A percentile compares a stretch with the other conserved stretches of the same genome.
Evolutionary conservation across 1,140 invertebrate species (phyloP).

Genomic region (Lepidostoma basale): DNA sequence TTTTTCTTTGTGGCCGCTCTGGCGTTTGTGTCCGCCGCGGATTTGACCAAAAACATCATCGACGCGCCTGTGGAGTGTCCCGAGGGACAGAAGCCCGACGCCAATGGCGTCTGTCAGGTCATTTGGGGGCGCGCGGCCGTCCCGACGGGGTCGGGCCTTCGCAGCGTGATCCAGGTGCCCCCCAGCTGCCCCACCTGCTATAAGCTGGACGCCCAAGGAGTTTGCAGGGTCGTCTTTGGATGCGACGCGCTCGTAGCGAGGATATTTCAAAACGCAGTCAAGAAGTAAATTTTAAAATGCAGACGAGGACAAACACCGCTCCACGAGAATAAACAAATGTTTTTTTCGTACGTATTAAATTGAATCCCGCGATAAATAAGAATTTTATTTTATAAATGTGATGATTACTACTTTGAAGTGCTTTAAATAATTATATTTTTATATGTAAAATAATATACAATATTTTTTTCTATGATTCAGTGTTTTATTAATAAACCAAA

Average conservation of each 20-base stretch:
- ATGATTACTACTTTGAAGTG: no score
- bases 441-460: no score
- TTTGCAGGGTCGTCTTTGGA: neutral
- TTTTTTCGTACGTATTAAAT: no score
- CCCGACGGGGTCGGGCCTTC: neutral
- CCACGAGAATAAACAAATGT: no score
- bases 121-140: slow-evolving; percentile 19
- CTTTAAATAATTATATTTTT: no score
- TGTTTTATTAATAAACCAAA: no score
- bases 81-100: slow-evolving; percentile 39
- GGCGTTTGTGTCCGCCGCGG: neutral
- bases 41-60: slow-evolving; percentile 19
- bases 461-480: no score
- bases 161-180: neutral
- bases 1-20: neutral
- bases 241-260: neutral
- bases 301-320: no score
- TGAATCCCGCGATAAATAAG: no score
- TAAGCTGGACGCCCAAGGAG: neutral
- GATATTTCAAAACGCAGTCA: no score
- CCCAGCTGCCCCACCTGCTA: neutral
- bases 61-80: slow-evolving; percentile 35
- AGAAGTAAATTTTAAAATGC: no score
- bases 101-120: slow-evolving; percentile 34
- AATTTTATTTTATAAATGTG: no score